These are phyloP conservation scores for Balearica regulorum DNA, from an alignment of 2,797 vertebrate species.

Conservation along the genomic window DNA sequence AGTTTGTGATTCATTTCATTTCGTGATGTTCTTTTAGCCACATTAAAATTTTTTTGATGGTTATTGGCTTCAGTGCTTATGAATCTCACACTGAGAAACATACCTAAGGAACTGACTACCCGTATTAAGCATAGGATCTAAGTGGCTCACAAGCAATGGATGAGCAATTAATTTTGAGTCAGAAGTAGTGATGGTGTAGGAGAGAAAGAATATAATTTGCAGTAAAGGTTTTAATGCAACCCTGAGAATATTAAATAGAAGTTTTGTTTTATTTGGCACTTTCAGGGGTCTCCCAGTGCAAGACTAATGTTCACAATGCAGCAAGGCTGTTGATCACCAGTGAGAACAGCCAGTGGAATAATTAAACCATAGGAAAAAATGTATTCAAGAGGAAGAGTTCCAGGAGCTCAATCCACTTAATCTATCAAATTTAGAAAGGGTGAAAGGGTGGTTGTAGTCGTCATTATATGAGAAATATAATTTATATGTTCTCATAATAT, in stretches of 20 bases:
- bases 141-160: neutral
- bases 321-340: neutral
- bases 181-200: neutral
- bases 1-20: neutral
- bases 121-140: neutral
- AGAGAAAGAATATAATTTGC: neutral
- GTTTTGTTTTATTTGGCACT: constrained; percentile 1
- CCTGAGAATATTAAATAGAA: constrained; percentile 8
- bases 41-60: neutral
- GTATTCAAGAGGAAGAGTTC: neutral
- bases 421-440: neutral
- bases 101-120: neutral
- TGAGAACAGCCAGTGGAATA: constrained; percentile 11
- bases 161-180: neutral
- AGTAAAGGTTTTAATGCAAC: neutral
- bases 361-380: constrained; percentile 14
- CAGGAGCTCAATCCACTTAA: neutral
- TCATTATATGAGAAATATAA: neutral
- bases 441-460: neutral
- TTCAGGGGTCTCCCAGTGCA: neutral
- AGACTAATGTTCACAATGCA: constrained; percentile 4
- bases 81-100: neutral
- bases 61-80: neutral
- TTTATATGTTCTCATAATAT: neutral
- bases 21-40: neutral